A percentile compares a stretch with the other conserved stretches of the same genome.
phyloP scores from a whole-genome alignment of 1,140 invertebrate genomes.

The Zaprionus africanus region DNA sequence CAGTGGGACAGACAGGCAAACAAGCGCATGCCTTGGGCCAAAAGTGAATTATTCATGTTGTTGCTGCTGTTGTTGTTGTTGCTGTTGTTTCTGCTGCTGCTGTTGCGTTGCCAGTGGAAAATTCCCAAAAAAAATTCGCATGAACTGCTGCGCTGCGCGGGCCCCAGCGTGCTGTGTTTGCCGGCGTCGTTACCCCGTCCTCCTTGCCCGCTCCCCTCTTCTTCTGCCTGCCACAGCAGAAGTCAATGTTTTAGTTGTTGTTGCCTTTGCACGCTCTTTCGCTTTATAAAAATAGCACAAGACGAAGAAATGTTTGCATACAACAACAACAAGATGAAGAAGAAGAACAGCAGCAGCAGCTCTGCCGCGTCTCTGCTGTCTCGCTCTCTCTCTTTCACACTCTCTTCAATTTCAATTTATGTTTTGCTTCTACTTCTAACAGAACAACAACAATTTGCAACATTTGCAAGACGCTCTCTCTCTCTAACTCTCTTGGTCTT shows the following conservation, averaged over 20 bases:
- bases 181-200: conserved; percentile 48
- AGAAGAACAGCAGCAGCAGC: conserved; percentile 9
- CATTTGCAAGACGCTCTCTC: conserved; percentile 15
- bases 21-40: conserved; percentile 65
- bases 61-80: conserved; percentile 29
- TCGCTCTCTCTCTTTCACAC: too few species aligned
- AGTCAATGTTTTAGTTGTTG: conserved; percentile 57
- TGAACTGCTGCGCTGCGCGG: conserved; percentile 54
- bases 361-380: conserved; percentile 29
- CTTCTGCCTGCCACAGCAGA: conserved; percentile 25
- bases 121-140: conserved; percentile 82
- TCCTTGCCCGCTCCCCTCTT: background rate
- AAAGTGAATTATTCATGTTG: conserved; percentile 82
- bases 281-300: conserved; percentile 75
- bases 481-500: conserved; percentile 9
- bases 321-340: conserved; percentile 29
- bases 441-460: conserved; percentile 29
- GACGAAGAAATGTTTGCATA: conserved; percentile 79
- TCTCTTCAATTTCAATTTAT: conserved; percentile 48
- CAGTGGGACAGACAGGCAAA: conserved; percentile 1
- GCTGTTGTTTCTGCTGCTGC: conserved; percentile 54
- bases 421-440: conserved; percentile 36
- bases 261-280: conserved; percentile 51
- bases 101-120: conserved; percentile 74
- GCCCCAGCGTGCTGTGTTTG: conserved; percentile 39